Base-by-base conservation (phyloP, 2,888 invertebrate genomes). In the Mythimna pallens region DNA sequence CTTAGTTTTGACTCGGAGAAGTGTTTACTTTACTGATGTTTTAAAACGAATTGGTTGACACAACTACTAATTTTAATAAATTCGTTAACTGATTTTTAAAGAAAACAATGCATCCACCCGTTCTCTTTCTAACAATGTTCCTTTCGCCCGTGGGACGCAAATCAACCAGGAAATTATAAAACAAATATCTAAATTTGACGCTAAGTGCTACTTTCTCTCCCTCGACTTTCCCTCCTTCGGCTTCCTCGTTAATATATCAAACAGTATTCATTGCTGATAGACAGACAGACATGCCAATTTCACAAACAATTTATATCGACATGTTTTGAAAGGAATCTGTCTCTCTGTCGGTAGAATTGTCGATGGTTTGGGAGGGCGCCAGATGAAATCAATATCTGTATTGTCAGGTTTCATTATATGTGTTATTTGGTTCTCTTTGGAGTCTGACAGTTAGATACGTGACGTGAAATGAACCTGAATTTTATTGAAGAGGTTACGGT, bases 261-360 rank as follows among this genome's bases (percentile, higher is more conserved):
- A 22, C 22, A 34, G 25, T 10, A 47, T 54, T 12, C 50, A 58
- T 12, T 55, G 43, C 55, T 17, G 57, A 54, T 43, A 22, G 25
- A 52, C 52, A 30, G 25, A 52, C 54, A 61, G 30, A 61, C 7
- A 64, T n/a, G 54, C 8, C n/a, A 64, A 54, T 65, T 74, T 62
- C n/a, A 67, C 55, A 68, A 61, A 67, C 30, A 65, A 74, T 68
- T 74, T 65, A 10, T 25, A 43, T 12, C 17, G 17, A 70, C 55
- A 64, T 63, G 20, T 55, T 40, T 25, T 34, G 40, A 58, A 20
- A 50, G 55, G 9, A 9, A 67, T 40, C 14, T 59, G 22, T 52
- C n/a, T 52, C 20, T 52, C 50, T n/a, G 8, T 52, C 8, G 2
- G 9, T n/a, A 52, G n/a, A 52, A 20, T 9, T 36, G 25, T 4